These are phyloP conservation scores for Leucophora obtusa DNA, from an alignment of 2,888 invertebrate genomes.

Conservation along the genomic window DNA sequence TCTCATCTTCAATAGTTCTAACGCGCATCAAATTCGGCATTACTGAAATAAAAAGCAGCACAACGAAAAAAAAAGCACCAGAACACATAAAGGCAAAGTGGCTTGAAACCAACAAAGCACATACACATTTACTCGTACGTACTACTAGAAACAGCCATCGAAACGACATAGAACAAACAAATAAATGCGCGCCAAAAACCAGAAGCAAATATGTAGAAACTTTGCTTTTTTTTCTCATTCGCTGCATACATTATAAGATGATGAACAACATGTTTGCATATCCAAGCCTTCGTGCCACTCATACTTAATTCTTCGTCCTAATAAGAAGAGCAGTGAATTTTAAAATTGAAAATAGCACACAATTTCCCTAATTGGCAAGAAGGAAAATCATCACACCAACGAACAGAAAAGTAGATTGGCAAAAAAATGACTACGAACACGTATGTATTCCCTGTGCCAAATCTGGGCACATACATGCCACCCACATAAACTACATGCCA, in stretches of 20 bases:
- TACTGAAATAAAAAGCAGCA: constrained; percentile 21
- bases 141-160: too few species aligned
- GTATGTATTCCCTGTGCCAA: neutral
- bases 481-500: neutral
- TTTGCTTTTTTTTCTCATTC: constrained; percentile 8
- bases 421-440: neutral
- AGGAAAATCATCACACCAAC: constrained; percentile 44
- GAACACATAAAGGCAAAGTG: constrained; percentile 47
- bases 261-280: constrained; percentile 25
- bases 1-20: constrained; percentile 66
- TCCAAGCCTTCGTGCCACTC: neutral
- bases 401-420: neutral
- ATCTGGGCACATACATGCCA: neutral
- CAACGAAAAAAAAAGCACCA: constrained; percentile 4
- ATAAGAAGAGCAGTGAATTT: constrained; percentile 70
- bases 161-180: neutral
- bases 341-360: constrained; percentile 77
- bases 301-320: constrained; percentile 37
- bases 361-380: constrained; percentile 77
- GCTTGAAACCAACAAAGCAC: constrained; percentile 55
- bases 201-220: constrained; percentile 26
- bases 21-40: constrained; percentile 62
- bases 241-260: constrained; percentile 48
- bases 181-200: constrained; percentile 23
- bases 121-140: constrained; percentile 12